Evolutionary conservation across 2,797 vertebrate species (phyloP), one percentile per base, ranked within the genome.

Genomic region (Danio albolineatus): DNA sequence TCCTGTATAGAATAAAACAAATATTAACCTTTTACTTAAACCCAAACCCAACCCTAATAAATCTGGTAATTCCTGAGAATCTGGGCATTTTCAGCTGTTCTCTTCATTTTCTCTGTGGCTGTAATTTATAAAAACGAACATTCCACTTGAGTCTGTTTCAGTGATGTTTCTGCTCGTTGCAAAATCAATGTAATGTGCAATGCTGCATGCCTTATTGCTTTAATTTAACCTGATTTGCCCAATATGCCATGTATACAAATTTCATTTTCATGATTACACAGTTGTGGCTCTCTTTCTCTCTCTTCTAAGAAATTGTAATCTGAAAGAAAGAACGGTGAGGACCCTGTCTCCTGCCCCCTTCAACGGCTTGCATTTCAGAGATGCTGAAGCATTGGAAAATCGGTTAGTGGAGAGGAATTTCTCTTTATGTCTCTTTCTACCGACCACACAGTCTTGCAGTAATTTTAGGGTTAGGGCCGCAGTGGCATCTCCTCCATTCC

Each of bases 401-500:
- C 38, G 21, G 61, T 64, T 46, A 78, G 77, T 70, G 61, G 70
- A 84, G 67, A 73, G 69, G 78, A 85, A 85, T 82, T 77, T 74
- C 60, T 81, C 71, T 85, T 78, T 79, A 73, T 60, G 78, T 79
- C 60, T 83, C 67, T 76, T 77, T 74, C 53, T 78, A 78, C 46
- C 62, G 54, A 84, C 84, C 86, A 75, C 82, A 84, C 64, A 65
- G 75, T 79, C 83, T 79, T 79, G 56, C 61, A 48, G 70, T 87
- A 84, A 84, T 85, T 85, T 87, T 38, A 67, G 78, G 66, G 57
- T 78, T 85, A 38, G 73, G 49, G 49, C 79, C 19, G 53, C 60
- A 76, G 79, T 81, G 84, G 80, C 72, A 84, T 73, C 84, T 70
- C 71, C 80, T 84, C 84, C 66, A 84, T 87, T 89, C 87, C 85